Conservation (phyloP, 1,140 invertebrate species). For the Cotesia glomerata region DNA sequence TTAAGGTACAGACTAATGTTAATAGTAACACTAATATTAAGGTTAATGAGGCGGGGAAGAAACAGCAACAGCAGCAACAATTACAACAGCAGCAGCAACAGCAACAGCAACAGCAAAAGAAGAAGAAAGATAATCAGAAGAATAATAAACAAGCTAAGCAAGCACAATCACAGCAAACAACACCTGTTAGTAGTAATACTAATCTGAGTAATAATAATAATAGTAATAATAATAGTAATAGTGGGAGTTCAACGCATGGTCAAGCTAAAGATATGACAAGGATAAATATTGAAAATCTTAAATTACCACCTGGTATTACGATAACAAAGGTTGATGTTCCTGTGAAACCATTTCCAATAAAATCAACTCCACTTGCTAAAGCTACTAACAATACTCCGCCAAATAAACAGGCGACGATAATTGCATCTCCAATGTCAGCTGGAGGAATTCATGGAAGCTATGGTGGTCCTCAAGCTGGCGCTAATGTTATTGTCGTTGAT, state of each 20-base stretch:
- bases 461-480: conserved; percentile 58
- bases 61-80: conserved; percentile 3
- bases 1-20: conserved; percentile 31
- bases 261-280: conserved; percentile 50
- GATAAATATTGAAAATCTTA: conserved; percentile 71
- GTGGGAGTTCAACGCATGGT: conserved; percentile 41
- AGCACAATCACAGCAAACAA: too few relatives aligned
- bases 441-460: conserved; percentile 51
- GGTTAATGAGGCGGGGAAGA: conserved; percentile 14
- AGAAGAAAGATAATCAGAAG: conserved; percentile 36
- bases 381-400: conserved; percentile 41
- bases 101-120: background rate
- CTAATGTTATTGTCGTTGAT: conserved; percentile 71
- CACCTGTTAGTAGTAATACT: too few relatives aligned
- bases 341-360: conserved; percentile 57
- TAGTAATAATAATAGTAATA: conserved; percentile 31
- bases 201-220: conserved; percentile 27
- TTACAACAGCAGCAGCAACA: background rate
- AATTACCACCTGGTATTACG: conserved; percentile 81
- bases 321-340: conserved; percentile 79
- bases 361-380: conserved; percentile 51
- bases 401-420: conserved; percentile 57
- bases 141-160: conserved; percentile 21
- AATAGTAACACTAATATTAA: conserved; percentile 19
- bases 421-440: conserved; percentile 56